Evolutionary conservation across 2,797 vertebrate species (phyloP), one percentile per base, ranked within the genome.

Genomic region (Leptatherina wallacei): DNA sequence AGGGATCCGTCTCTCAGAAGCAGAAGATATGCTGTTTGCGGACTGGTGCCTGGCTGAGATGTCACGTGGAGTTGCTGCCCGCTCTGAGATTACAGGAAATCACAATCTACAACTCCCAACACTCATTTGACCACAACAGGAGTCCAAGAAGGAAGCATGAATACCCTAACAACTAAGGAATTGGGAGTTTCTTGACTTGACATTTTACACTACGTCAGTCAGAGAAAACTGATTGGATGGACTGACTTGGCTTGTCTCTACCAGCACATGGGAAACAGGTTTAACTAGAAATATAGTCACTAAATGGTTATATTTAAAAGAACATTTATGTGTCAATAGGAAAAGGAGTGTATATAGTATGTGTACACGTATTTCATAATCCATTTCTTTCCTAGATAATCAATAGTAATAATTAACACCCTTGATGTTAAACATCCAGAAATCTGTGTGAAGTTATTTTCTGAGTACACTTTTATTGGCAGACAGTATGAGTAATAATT

Each of bases 71-170:
- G 69, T 27, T 29, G 51, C 47, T 1, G 63, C 59, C 69, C 51
- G 60, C 72, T 77, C 55, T 8, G 75, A 84, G 67, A 65, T 71
- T 63, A 81, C 80, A 61, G 78, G 59, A 89, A 82, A 78, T 83
- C 80, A 69, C 65, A 66, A 63, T 59, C 71, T 61, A 14, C 55
- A 12, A 40, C 68, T 71, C 33, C 69, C 55, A 63, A 65, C 55
- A 63, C 22, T 69, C 16, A 16, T 57, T 22, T 27, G 44, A 63
- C 56, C 67, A 40, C 54, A 49, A 59, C 54, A 44, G 68, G 71
- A 85, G 57, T 24, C 49, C 52, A 47, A 30, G 13, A 30, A 27
- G 29, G 36, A 59, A 70, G 30, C 35, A 69, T 47, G 64, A 3
- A 73, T 35, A 56, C 49, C 29, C 2, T 51, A 5, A 61, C 51